A percentile compares a stretch with the other conserved stretches of the same genome.
These are phyloP conservation scores for Danionella dracula DNA, from an alignment of 2,797 vertebrate genomes.

Conservation along the genomic window DNA sequence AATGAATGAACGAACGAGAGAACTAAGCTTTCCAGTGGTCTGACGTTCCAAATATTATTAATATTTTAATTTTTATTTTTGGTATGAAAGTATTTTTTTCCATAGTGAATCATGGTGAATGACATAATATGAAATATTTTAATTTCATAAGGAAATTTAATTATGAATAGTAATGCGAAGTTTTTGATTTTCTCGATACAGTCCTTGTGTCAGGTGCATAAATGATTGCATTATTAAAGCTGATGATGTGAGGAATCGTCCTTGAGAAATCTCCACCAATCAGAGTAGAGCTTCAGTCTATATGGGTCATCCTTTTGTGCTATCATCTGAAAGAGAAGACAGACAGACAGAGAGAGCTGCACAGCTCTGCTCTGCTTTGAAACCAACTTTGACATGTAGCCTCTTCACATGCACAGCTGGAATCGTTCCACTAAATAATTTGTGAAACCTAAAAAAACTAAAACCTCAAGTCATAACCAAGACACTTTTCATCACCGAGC, in stretches of 20 bases:
- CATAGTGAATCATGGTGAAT: no score
- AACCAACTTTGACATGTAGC: no score
- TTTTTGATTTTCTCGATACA: neutral
- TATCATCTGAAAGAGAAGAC: constrained; percentile 27
- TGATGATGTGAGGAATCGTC: constrained; percentile 43
- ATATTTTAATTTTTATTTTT: no score
- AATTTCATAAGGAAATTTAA: no score
- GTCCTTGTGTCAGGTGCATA: constrained; percentile 19
- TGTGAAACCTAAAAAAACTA: neutral
- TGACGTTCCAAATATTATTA: no score
- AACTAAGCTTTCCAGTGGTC: no score
- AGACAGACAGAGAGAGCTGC: neutral
- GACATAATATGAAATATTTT: no score
- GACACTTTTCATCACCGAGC: neutral
- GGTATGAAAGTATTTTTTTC: no score
- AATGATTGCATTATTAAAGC: constrained; percentile 47
- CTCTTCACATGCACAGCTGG: no score
- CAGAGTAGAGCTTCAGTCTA: constrained; percentile 43
- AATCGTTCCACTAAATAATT: no score
- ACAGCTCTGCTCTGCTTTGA: no score
- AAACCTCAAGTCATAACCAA: neutral
- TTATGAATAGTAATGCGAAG: neutral
- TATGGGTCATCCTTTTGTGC: constrained; percentile 44
- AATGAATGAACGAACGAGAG: no score
- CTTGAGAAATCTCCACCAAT: constrained; percentile 52